A percentile compares a stretch with the other conserved stretches of the same genome.
These are phyloP conservation scores for Teleogryllus occipitalis DNA, from an alignment of 1,140 invertebrate genomes.

Conservation along the genomic window DNA sequence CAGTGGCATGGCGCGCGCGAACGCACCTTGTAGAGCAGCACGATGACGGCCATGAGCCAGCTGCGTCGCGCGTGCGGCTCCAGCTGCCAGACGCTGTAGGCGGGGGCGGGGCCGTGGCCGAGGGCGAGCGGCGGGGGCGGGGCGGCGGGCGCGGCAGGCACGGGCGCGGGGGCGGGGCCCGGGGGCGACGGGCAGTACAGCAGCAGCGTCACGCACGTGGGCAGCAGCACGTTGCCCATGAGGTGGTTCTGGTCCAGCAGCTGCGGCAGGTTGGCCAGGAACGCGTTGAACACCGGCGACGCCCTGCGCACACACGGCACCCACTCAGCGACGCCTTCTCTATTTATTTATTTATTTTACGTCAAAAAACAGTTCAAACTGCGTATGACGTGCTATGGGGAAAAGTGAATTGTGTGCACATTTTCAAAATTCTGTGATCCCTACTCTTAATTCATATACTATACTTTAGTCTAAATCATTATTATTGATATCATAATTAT, in stretches of 20 bases:
- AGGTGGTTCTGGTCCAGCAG: constrained; percentile 89
- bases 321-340: too few relatives aligned
- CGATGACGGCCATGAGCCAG: constrained; percentile 90
- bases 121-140: too few relatives aligned
- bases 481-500: too few relatives aligned
- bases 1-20: too few relatives aligned
- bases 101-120: too few relatives aligned
- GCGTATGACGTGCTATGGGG: too few relatives aligned
- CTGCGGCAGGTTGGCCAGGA: constrained; percentile 85
- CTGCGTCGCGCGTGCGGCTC: constrained; percentile 74
- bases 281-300: constrained; percentile 94
- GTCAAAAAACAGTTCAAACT: too few relatives aligned
- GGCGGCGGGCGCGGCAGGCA: constrained; percentile 40
- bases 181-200: constrained; percentile 39
- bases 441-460: too few relatives aligned
- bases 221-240: constrained; percentile 59
- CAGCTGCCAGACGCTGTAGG: constrained; percentile 84
- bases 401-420: too few relatives aligned
- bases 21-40: constrained; percentile 91
- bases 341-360: too few relatives aligned
- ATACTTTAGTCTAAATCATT: too few relatives aligned
- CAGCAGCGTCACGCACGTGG: constrained; percentile 35
- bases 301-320: constrained; percentile 3
- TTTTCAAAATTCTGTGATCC: too few relatives aligned
- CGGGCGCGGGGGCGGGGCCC: constrained; percentile 32